Evolutionary conservation across 2,113 vertebrate species (phyloP), one percentile per base, ranked within the genome.

Genomic region (Macquaria ambigua): DNA sequence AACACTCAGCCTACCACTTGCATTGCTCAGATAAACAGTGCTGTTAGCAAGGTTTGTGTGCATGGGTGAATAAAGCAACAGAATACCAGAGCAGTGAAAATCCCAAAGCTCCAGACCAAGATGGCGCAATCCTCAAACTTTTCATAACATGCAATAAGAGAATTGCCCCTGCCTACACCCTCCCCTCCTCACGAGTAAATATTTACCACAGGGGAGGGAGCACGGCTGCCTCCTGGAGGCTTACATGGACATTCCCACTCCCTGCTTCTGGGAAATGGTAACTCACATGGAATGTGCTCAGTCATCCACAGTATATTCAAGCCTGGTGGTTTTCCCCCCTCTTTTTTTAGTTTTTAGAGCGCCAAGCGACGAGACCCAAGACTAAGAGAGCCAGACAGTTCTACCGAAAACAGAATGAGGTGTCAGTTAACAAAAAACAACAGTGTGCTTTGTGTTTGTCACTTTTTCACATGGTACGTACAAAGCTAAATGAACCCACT

Each of bases 271-370:
- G 87, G 85, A 91, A 86, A 74, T 0, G 23, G 46, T 21, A 52
- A 83, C 11, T n/a, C 41, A 15, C 8, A 6, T 8, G 61, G 87
- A 88, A 91, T 83, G 83, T 84, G 77, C 77, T 23, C 28, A 53
- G 61, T 87, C 87, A 86, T 71, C 66, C 46, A 68, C 63, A 46
- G 68, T 12, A 14, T 23, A 5, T 76, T 56, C 52, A 71, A 14
- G 56, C 46, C 41, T 46, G 41, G 43, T 21, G 18, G n/a, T 0
- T 46, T 62, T 12, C 8, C 1, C 8, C 1, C 5, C 0, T 16
- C 0, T 48, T 25, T 39, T 43, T 48, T 25, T 10, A 8, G 10
- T 41, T 31, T 77, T 39, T 6, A 25, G 16, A 68, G 48, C 11
- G 2, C 3, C 1, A n/a, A 20, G 6, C 3, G 4, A 34, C 0